A percentile compares a stretch with the other conserved stretches of the same genome.
phyloP scores from a whole-genome alignment of 2,113 vertebrate genomes.

The Plestiodon gilberti region DNA sequence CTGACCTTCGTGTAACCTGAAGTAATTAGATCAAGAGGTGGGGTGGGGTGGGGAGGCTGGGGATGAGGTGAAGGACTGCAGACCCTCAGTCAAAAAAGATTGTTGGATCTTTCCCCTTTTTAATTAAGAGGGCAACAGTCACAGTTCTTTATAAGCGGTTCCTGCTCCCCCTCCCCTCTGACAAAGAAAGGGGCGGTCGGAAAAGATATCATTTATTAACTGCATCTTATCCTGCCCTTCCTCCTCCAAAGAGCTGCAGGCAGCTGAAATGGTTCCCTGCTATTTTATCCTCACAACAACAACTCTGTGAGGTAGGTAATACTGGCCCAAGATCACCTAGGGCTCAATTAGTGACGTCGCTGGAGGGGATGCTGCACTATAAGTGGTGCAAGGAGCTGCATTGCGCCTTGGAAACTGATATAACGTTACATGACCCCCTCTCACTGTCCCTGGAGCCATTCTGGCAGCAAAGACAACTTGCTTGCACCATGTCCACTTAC shows the following conservation, averaged over 20 bases:
- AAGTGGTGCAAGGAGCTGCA: too few species aligned
- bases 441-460: too few species aligned
- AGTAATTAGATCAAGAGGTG: rapidly evolving
- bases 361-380: too few species aligned
- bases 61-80: neutral
- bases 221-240: neutral
- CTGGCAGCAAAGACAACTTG: too few species aligned
- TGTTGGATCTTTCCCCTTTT: neutral
- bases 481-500: too few species aligned
- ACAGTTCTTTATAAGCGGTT: neutral
- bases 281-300: neutral
- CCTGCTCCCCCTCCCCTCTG: neutral
- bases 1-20: neutral
- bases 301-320: neutral
- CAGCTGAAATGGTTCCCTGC: neutral
- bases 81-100: neutral
- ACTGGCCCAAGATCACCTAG: neutral
- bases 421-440: too few species aligned
- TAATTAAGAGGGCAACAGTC: neutral
- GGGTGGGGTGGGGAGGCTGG: neutral
- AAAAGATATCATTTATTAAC: conserved; percentile 11
- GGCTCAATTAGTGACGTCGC: too few species aligned
- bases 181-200: neutral
- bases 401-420: too few species aligned
- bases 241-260: neutral